phyloP scores from a whole-genome alignment of 2,888 invertebrate species.

The Heliconius sara region DNA sequence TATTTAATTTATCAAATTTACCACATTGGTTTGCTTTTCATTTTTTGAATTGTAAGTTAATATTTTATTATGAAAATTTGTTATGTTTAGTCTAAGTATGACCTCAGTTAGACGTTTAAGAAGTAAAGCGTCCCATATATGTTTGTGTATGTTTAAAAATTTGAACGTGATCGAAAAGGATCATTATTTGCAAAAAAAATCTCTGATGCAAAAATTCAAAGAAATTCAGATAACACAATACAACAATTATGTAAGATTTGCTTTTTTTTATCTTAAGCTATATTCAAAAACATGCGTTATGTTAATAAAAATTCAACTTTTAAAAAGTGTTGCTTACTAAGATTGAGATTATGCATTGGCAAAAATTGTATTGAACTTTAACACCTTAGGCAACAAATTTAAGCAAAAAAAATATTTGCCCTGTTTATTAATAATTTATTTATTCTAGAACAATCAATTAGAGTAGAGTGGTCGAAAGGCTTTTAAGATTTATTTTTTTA shows the following conservation, averaged over 20 bases:
- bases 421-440: not conserved
- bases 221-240: not conserved
- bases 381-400: not conserved
- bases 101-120: not conserved
- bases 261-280: not conserved
- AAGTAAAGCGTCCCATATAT: not conserved
- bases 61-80: not conserved
- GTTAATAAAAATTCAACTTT: not conserved
- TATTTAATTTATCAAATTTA: conserved; percentile 23
- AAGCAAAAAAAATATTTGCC: not conserved
- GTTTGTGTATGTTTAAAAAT: not conserved
- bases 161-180: not conserved
- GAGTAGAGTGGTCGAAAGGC: not conserved
- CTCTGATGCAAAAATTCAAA: not conserved
- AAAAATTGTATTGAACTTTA: not conserved
- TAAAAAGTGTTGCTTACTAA: not conserved
- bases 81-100: not conserved
- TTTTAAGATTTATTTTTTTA: not conserved
- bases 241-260: too few relatives aligned
- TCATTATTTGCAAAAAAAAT: not conserved
- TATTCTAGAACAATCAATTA: not conserved
- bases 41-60: not conserved
- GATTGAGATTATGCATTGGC: not conserved
- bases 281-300: not conserved
- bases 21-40: conserved; percentile 30